Conservation (phyloP, 2,113 vertebrate genomes). For the Bos taurus region ARS-UCD2.0 NC_037328.1:154723001-154723500, state of each 20-base stretch:
- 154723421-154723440: neutral
- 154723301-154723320: neutral
- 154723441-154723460: neutral
- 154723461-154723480: neutral
- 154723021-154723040: neutral
- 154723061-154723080: neutral
- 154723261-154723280: neutral
- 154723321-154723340: neutral
- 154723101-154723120: neutral
- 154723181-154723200: neutral
- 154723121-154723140: neutral
- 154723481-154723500: neutral
- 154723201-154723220: neutral
- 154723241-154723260: neutral
- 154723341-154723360: neutral
- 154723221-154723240: neutral
- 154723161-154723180: neutral
- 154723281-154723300: neutral
- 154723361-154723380: neutral
- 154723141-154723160: neutral
- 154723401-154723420: neutral
- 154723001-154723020: neutral
- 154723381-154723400: neutral
- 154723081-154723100: neutral
- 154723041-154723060: neutral